Base-by-base conservation (phyloP, 2,797 vertebrate genomes). In the Argentina silus region DNA sequence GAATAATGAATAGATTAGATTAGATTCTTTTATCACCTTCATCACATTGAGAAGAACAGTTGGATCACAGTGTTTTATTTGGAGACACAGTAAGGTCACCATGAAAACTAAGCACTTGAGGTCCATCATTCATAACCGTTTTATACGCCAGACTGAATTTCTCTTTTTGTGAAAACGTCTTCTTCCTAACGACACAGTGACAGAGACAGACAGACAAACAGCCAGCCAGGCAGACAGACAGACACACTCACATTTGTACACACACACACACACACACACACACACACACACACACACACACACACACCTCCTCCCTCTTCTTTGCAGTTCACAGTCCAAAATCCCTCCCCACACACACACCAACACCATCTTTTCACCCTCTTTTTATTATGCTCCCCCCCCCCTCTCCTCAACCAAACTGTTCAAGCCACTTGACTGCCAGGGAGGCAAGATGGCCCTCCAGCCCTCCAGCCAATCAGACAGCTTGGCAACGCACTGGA, bases 391-490 rank as follows among this genome's bases (percentile, higher is more conserved):
- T 64, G 64, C 63, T 72, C 57, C 79, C 67, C 1, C 11, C 85
- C 84, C 78, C 78, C 83, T 75, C 86, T 86, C 90, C 89, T 83
- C 85, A 81, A 81, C 89, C 88, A 89, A 90, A 89, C 88, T 90
- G 91, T 90, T 91, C 86, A 56, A 90, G 89, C 89, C 91, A 93
- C 88, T 93, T 95, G 93, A 91, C 91, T 94, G 93, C 94, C 90
- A 93, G 92, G 84, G 87, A 82, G 87, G 85, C 94, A 95, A 94
- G 93, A 94, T 94, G 94, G 93, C 92, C 90, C 78, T 64, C 78
- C 76, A 81, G 87, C 94, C 94, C 94, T 88, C 84, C 89, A 93
- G 95, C 92, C 95, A 94, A 89, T 93, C 85, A 84, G 83, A 93
- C 94, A 93, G 93, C 94, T 95, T 95, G 95, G 91, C 91, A 36